These are phyloP conservation scores for Corythornis madagascariensis DNA, from an alignment of 2,113 vertebrate genomes.

Conservation along the genomic window DNA sequence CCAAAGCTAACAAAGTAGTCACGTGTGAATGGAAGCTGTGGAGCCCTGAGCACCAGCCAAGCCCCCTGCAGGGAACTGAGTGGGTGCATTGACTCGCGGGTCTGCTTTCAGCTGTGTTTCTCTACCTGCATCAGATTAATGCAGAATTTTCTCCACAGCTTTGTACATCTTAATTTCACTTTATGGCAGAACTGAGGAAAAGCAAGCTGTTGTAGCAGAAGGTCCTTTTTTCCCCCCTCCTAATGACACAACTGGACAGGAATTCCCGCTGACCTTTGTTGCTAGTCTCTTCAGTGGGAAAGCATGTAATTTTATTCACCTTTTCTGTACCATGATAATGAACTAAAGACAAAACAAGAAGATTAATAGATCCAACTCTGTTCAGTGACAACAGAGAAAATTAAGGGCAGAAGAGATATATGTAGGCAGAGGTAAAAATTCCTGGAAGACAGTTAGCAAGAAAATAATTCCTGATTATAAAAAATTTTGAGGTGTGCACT, in stretches of 20 bases:
- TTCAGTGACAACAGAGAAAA: not conserved
- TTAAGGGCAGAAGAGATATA: not conserved
- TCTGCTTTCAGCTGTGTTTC: not conserved
- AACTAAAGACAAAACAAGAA: not conserved
- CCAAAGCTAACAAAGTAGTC: not conserved
- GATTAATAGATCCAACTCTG: not conserved
- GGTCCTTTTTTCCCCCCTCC: not conserved
- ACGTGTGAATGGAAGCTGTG: rapidly evolving
- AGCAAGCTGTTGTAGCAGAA: not conserved
- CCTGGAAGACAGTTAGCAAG: not conserved
- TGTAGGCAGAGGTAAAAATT: not conserved
- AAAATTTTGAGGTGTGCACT: not conserved
- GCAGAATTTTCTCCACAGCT: not conserved
- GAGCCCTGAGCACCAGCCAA: not conserved
- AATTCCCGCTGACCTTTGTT: not conserved
- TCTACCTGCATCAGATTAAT: not conserved
- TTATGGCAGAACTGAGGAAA: not conserved
- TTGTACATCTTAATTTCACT: not conserved
- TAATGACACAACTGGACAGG: not conserved
- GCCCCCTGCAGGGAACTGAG: not conserved
- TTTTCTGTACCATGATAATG: not conserved
- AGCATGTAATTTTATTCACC: not conserved
- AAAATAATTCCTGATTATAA: not conserved
- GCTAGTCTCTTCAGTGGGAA: not conserved
- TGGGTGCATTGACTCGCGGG: not conserved